phyloP scores from a whole-genome alignment of 2,888 invertebrate species.

The Tachina grossa region DNA sequence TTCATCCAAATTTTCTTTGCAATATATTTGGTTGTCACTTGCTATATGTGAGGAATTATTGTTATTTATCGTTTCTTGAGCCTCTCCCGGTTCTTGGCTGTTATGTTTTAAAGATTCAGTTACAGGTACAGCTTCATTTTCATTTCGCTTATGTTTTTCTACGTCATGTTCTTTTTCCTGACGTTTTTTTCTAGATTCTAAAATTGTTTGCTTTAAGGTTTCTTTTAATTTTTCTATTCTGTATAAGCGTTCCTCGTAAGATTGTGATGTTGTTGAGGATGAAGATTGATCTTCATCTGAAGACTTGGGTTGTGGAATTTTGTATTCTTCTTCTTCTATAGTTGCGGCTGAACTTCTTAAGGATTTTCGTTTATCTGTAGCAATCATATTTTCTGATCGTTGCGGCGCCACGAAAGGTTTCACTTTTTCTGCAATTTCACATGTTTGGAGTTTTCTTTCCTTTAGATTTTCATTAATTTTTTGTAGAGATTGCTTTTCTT shows the following conservation, averaged over 20 bases:
- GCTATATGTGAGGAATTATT: neutral
- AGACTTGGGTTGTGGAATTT: neutral
- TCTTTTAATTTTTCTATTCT: conserved; percentile 67
- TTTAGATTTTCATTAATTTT: conserved; percentile 52
- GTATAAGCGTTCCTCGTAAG: conserved; percentile 59
- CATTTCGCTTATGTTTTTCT: neutral
- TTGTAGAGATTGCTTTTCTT: conserved; percentile 34
- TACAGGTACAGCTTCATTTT: neutral
- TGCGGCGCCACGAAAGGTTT: conserved; percentile 61
- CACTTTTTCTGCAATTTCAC: conserved; percentile 64
- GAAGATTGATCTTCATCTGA: conserved; percentile 7
- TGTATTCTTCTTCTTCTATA: conserved; percentile 32
- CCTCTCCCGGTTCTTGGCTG: neutral
- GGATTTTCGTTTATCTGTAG: conserved; percentile 31
- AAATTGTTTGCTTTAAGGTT: conserved; percentile 63
- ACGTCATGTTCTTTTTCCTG: conserved; percentile 19
- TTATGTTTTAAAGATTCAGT: neutral
- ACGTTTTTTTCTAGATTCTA: conserved; percentile 60
- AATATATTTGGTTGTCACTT: neutral
- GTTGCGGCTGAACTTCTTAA: conserved; percentile 40
- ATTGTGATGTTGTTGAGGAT: conserved; percentile 17
- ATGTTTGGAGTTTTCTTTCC: conserved; percentile 50
- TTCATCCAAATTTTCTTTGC: neutral
- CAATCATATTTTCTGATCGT: neutral
- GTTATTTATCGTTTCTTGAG: neutral